These are phyloP conservation scores for Dynastes tityus DNA, from an alignment of 2,888 invertebrate genomes.

Conservation along the genomic window DNA sequence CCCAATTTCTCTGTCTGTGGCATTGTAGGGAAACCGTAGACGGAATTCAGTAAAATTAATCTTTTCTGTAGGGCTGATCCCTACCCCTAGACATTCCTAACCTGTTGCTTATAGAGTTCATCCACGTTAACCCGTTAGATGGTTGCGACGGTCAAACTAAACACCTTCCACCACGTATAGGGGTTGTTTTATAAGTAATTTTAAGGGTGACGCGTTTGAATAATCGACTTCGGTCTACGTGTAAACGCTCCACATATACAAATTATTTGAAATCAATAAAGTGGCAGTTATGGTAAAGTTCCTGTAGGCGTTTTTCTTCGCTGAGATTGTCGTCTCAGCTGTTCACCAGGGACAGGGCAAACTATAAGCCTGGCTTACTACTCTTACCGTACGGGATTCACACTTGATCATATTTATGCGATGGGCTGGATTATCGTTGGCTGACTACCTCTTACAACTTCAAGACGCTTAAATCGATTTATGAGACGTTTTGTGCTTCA, in stretches of 20 bases:
- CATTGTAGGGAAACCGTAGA: slow-evolving; percentile 1
- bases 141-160: slow-evolving; percentile 5
- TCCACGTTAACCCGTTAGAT: slow-evolving; percentile 60
- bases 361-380: slow-evolving; percentile 71
- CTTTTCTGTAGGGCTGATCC: slow-evolving; percentile 62
- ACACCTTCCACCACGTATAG: not conserved
- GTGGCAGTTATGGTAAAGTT: slow-evolving; percentile 65
- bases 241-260: slow-evolving; percentile 17
- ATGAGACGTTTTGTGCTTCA: slow-evolving; percentile 67
- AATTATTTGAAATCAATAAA: slow-evolving; percentile 64
- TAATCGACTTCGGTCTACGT: slow-evolving; percentile 8
- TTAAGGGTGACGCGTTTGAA: not conserved
- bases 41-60: slow-evolving; percentile 61
- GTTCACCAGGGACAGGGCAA: slow-evolving; percentile 68
- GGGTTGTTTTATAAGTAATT: slow-evolving; percentile 1
- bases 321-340: slow-evolving; percentile 67
- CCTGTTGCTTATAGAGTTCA: slow-evolving; percentile 64
- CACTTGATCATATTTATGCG: slow-evolving; percentile 73
- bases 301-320: slow-evolving; percentile 64
- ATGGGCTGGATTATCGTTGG: slow-evolving; percentile 71
- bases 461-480: slow-evolving; percentile 71
- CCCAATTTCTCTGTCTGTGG: no score
- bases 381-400: slow-evolving; percentile 70
- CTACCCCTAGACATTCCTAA: slow-evolving; percentile 59
- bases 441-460: slow-evolving; percentile 69